phyloP scores from a whole-genome alignment of 2,797 vertebrate species.

The Acomys russatus region DNA sequence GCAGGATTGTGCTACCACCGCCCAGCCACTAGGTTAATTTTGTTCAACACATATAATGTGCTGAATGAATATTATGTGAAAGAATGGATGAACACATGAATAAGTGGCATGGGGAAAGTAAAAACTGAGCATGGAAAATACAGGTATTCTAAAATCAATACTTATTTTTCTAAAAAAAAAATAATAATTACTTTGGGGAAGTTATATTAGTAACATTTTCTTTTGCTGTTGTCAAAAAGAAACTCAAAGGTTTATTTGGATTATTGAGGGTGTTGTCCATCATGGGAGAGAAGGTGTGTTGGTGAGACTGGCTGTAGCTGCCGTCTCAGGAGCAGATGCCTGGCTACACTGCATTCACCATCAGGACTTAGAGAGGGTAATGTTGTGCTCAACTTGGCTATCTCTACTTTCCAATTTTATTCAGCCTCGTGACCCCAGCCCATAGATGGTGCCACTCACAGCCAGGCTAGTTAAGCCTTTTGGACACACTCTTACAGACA shows the following conservation, averaged over 20 bases:
- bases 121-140: conserved; percentile 40
- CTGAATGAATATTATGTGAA: neutral
- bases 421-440: neutral
- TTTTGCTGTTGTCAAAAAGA: neutral
- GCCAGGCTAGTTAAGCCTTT: neutral
- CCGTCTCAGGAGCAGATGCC: neutral
- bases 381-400: neutral
- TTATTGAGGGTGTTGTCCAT: neutral
- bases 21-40: conserved; percentile 4
- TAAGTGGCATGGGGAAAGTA: conserved; percentile 11
- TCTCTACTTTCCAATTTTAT: neutral
- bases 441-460: neutral
- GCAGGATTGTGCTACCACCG: no score
- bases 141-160: conserved; percentile 44
- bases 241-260: neutral
- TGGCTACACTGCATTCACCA: neutral
- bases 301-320: neutral
- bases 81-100: conserved; percentile 43
- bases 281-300: neutral
- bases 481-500: neutral
- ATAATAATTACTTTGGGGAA: neutral
- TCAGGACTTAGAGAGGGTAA: neutral
- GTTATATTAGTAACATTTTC: neutral
- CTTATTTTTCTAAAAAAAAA: conserved; percentile 49
- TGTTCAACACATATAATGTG: conserved; percentile 16